Conservation (phyloP, 2,888 invertebrate genomes). For the Sepioteuthis lessoniana region DNA sequence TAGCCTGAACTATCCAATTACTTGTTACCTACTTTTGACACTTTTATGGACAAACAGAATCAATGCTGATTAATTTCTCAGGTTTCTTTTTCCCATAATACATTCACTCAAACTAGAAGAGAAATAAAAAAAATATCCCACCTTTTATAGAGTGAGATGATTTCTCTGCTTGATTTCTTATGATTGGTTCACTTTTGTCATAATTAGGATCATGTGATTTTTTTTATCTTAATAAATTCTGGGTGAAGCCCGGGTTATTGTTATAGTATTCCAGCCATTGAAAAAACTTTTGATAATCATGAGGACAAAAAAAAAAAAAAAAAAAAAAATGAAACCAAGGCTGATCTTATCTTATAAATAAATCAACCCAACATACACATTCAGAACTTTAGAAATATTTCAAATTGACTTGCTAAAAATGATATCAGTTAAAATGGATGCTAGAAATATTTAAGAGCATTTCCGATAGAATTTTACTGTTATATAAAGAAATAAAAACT, state of each 20-base stretch:
- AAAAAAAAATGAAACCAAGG: not conserved
- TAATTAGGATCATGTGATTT: not conserved
- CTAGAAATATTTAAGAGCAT: too few species aligned
- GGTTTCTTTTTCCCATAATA: not conserved
- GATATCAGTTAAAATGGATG: too few species aligned
- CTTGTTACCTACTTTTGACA: not conserved
- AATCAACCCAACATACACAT: too few species aligned
- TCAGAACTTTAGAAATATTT: too few species aligned
- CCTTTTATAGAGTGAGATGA: not conserved
- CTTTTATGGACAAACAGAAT: not conserved
- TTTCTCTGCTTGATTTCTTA: not conserved
- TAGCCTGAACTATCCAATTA: not conserved
- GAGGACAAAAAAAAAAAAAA: not conserved
- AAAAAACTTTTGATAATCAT: not conserved
- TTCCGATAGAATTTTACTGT: too few species aligned
- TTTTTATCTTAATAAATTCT: not conserved
- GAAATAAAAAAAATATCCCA: not conserved
- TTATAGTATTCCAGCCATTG: not conserved
- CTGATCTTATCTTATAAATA: too few species aligned
- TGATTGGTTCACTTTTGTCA: not conserved
- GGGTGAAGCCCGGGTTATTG: not conserved
- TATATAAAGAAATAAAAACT: too few species aligned
- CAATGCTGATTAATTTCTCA: not conserved
- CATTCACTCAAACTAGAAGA: not conserved
- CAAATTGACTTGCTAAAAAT: too few species aligned